Base-by-base conservation (phyloP, 2,113 vertebrate genomes). In the Uria aalge region DNA sequence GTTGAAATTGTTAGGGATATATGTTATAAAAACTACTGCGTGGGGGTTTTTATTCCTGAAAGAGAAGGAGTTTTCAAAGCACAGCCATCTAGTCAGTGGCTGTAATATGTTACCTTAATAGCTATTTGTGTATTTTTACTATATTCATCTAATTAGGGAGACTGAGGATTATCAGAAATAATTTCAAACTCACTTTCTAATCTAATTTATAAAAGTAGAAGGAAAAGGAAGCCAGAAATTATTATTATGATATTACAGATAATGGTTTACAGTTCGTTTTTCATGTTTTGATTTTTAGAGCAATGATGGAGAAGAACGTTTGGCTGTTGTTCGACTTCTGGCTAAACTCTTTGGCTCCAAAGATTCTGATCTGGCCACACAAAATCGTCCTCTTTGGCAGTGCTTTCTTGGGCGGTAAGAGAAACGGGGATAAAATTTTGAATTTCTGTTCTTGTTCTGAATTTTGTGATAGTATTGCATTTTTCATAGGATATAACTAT, bases 351-450 rank as follows among this genome's bases (percentile, higher is more conserved):
- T 99, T 97, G 99, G 99, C 43, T 99, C 99, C 96, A 99, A 99
- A 98, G 99, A 99, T 98, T 99, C 99, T 9, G 99, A 99, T 95
- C 98, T 99, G 86, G 99, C 99, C 76, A 99, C 99, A 8, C 99
- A 99, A 92, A 99, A 99, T 97, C 98, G 99, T 91, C 99, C 99
- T 11, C 99, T 99, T 80, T 99, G 99, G 99, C 99, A 99, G 82
- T 99, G 99, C 96, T 99, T 99, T 97, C 98, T 99, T 93, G 99
- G 99, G 96, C 98, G 99, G 99, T 99, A 97, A 98, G 99, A 95
- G 48, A 96, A 89, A 60, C 11, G 4, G 3, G 52, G 18, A 80
- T 11, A 34, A 40, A 82, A 63, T 48, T 79, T 16, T 16, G 11
- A 68, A 74, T 74, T 69, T 80, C 26, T 67, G 0, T 69, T 1